These are phyloP conservation scores for Lethenteron camtschaticum DNA, from an alignment of 2,113 vertebrate genomes.

Conservation along the genomic window DNA sequence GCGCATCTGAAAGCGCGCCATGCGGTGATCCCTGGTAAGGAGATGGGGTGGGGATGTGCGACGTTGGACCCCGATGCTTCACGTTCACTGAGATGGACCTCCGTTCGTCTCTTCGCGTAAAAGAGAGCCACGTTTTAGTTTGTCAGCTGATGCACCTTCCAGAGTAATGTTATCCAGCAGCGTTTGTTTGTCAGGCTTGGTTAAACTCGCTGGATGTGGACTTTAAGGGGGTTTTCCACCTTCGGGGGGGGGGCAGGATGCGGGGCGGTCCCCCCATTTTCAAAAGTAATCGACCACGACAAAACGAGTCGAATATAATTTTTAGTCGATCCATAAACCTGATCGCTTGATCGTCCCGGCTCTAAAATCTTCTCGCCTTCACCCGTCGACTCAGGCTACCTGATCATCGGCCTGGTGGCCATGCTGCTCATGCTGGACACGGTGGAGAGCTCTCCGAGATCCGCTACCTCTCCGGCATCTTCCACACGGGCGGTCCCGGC, in stretches of 20 bases:
- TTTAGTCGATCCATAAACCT: too few relatives aligned
- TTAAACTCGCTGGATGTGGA: background rate
- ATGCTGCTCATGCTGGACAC: constrained; percentile 18
- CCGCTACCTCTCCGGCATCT: constrained; percentile 11
- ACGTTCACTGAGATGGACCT: background rate
- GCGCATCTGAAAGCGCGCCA: too few relatives aligned
- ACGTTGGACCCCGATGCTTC: background rate
- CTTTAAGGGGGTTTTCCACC: background rate
- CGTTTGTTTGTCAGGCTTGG: background rate
- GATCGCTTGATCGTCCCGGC: too few relatives aligned
- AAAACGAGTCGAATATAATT: too few relatives aligned
- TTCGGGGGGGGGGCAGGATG: background rate
- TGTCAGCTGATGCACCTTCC: too few relatives aligned
- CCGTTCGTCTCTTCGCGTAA: background rate
- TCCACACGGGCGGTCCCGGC: constrained; percentile 7
- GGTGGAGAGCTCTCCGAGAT: constrained; percentile 15
- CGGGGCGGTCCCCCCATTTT: background rate
- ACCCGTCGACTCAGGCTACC: constrained; percentile 16
- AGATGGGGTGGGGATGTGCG: too few relatives aligned
- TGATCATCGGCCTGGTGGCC: constrained; percentile 20
- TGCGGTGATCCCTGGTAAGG: too few relatives aligned
- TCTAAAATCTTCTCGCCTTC: background rate
- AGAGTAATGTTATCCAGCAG: too few relatives aligned
- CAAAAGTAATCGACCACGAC: background rate
- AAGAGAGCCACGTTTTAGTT: too few relatives aligned